These are phyloP conservation scores for pig (Sus scrofa) DNA, from an alignment of 2,113 vertebrate genomes.

Conservation along the genomic window T2T-Sscrofa CM000812.6:108447501-108448000, in stretches of 20 bases:
- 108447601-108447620: background rate
- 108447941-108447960: background rate
- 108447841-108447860: background rate
- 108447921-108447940: background rate
- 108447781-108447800: background rate
- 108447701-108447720: background rate
- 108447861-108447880: background rate
- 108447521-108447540: background rate
- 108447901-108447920: background rate
- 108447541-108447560: background rate
- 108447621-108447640: background rate
- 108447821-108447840: background rate
- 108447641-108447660: background rate
- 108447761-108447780: background rate
- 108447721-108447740: background rate
- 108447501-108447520: too few species aligned
- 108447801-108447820: background rate
- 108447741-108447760: background rate
- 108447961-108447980: background rate
- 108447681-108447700: background rate
- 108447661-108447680: background rate
- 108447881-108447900: background rate
- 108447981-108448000: background rate
- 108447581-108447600: background rate
- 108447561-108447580: background rate